A percentile compares a stretch with the other conserved stretches of the same genome.
Conservation (phyloP, 2,797 vertebrate genomes). For the Thaleichthys pacificus region DNA sequence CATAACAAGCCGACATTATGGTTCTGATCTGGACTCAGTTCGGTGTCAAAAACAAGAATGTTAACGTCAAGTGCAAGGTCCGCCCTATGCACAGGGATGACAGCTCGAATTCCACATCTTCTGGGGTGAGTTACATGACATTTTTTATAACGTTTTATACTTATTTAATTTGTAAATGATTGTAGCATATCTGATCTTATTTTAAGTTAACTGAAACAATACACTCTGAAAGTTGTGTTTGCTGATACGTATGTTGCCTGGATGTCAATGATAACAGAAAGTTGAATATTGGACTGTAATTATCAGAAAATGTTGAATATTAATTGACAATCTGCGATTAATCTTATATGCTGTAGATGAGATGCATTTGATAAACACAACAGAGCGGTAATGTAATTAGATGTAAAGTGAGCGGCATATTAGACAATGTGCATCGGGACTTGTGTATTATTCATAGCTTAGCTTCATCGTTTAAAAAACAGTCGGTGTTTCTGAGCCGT, state of each 20-base stretch:
- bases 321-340: no score
- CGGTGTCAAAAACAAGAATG: constrained; percentile 79
- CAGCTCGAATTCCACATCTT: constrained; percentile 70
- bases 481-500: background rate
- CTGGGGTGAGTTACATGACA: constrained; percentile 66
- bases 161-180: background rate
- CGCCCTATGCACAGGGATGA: constrained; percentile 77
- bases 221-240: background rate
- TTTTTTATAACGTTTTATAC: background rate
- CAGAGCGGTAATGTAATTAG: no score
- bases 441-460: background rate
- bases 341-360: no score
- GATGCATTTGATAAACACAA: no score
- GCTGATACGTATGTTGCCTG: background rate
- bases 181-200: no score
- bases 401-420: background rate
- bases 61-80: constrained; percentile 80
- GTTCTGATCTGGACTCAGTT: constrained; percentile 84
- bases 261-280: no score
- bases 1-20: constrained; percentile 53
- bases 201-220: no score
- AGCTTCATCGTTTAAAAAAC: background rate
- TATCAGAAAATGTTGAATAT: no score
- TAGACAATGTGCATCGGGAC: no score
- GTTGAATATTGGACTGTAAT: no score